Evolutionary conservation across 1,140 invertebrate species (phyloP).

Genomic region (Cotesia chilonis): DNA sequence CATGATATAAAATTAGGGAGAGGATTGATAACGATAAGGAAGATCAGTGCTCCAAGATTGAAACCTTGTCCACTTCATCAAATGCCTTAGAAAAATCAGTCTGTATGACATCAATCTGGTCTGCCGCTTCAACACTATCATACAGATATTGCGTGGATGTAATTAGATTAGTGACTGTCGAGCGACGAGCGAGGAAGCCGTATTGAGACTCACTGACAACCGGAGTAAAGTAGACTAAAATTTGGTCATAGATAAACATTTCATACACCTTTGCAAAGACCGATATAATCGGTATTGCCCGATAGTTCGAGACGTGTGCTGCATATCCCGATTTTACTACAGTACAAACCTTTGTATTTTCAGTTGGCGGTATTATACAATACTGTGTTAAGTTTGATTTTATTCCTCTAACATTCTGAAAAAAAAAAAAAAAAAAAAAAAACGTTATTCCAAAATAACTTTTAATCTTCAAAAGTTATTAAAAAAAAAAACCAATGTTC

Average conservation of each 20-base stretch:
- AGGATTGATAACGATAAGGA: slow-evolving; percentile 5
- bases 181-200: slow-evolving; percentile 31
- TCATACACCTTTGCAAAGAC: slow-evolving; percentile 25
- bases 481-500: too few relatives aligned
- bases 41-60: slow-evolving; percentile 3
- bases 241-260: slow-evolving; percentile 11
- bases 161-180: slow-evolving; percentile 34
- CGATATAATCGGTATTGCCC: slow-evolving; percentile 11
- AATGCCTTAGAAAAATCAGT: slow-evolving; percentile 49
- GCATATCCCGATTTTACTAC: slow-evolving; percentile 11
- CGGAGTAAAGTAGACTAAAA: neutral
- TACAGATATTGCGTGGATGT: slow-evolving; percentile 17
- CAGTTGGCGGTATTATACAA: too few relatives aligned
- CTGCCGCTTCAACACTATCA: slow-evolving; percentile 13
- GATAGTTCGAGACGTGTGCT: neutral
- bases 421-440: too few relatives aligned
- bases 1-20: neutral
- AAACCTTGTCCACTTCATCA: slow-evolving; percentile 41
- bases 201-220: slow-evolving; percentile 25
- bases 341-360: slow-evolving; percentile 23
- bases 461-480: too few relatives aligned
- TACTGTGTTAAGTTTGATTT: too few relatives aligned
- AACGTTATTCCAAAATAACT: too few relatives aligned
- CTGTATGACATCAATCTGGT: slow-evolving; percentile 44
- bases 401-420: too few relatives aligned